Percentiles rank a stretch among this genome's conserved stretches.
These are phyloP conservation scores for Todiramphus saurophagus DNA, from an alignment of 2,113 vertebrate genomes.

Conservation along the genomic window DNA sequence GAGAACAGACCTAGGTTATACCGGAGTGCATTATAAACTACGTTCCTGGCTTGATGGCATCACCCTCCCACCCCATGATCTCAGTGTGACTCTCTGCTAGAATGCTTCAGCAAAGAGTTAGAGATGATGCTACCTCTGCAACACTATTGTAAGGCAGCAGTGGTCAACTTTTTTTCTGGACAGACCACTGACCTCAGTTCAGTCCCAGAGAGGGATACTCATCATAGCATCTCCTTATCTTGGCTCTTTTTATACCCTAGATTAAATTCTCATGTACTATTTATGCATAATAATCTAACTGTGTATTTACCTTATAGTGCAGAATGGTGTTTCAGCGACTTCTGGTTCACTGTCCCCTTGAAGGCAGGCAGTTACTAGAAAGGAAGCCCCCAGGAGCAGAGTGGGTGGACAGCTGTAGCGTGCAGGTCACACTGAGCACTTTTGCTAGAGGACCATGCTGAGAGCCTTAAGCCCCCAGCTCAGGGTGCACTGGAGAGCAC, in stretches of 20 bases:
- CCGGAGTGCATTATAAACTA: not conserved
- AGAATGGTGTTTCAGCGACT: not conserved
- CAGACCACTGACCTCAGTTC: not conserved
- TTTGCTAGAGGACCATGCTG: not conserved
- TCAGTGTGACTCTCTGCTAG: not conserved
- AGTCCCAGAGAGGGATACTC: not conserved
- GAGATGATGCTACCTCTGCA: not conserved
- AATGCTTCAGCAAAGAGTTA: not conserved
- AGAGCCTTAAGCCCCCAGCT: not conserved
- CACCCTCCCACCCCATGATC: not conserved
- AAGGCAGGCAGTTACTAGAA: not conserved
- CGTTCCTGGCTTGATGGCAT: not conserved
- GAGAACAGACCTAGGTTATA: not conserved
- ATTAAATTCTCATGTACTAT: not conserved
- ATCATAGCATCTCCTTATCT: not conserved
- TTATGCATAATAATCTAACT: not conserved
- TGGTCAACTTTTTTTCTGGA: not conserved
- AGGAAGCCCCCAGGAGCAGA: not conserved
- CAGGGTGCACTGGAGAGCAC: not conserved
- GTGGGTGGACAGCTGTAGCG: not conserved
- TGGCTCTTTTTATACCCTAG: not conserved
- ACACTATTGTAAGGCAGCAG: not conserved
- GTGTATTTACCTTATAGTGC: not conserved
- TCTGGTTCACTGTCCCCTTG: not conserved
- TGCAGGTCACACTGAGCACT: not conserved